Evolutionary conservation across 2,797 vertebrate genomes (phyloP).

Genomic region (Gallinago stenura): DNA sequence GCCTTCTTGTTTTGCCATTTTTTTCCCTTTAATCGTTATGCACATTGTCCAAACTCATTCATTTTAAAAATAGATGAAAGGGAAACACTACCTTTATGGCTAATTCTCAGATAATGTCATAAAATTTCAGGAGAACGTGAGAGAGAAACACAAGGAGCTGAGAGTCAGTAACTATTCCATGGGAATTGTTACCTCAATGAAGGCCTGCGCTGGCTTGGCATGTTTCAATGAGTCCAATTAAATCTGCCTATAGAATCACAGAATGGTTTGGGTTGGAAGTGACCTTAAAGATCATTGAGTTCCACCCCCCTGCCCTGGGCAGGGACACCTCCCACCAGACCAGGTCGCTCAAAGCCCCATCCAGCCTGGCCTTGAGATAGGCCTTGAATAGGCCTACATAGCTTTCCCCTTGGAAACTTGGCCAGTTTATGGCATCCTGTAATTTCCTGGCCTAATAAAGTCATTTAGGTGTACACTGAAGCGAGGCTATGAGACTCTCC

Average conservation of each 20-base stretch:
- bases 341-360: no score
- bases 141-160: not conserved
- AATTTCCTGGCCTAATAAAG: not conserved
- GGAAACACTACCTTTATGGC: not conserved
- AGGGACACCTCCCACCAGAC: no score
- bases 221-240: not conserved
- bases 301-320: no score
- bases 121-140: not conserved
- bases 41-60: not conserved
- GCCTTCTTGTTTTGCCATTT: not conserved
- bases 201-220: not conserved
- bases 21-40: not conserved
- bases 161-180: not conserved
- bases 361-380: no score
- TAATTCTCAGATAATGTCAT: not conserved
- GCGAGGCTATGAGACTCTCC: not conserved
- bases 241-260: not conserved
- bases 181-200: not conserved
- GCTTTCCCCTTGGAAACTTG: not conserved
- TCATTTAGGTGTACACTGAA: not conserved
- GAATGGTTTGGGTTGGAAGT: no score
- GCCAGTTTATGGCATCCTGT: not conserved
- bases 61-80: not conserved
- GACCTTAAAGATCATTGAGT: no score
- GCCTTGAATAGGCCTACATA: not conserved